Base-by-base conservation (phyloP, 2,888 invertebrate species). In the Vannuccia rotundouncinata region DNA sequence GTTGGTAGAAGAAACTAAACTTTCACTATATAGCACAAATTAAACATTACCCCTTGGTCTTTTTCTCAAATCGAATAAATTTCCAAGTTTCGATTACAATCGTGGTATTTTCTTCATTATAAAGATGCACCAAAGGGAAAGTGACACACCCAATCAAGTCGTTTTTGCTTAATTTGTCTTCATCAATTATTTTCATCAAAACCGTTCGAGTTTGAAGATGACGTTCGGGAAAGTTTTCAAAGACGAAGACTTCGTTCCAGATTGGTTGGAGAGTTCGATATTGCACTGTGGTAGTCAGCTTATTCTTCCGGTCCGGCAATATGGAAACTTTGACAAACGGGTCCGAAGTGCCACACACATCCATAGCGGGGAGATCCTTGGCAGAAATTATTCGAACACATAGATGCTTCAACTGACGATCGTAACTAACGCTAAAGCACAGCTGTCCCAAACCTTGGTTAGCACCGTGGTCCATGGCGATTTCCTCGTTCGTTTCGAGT, bases 181-280 rank as follows among this genome's bases (percentile, higher is more conserved):
- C 87, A 82, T 87, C 87, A 79, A 87, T 85, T 31, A 87, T 87
- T 83, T 87, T 86, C 80, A 87, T 82, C 82, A 87, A 86, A 77
- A 87, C 82, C 0, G 86, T 86, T 83, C 86, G 85, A 82, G 85
- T 86, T 83, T 86, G 83, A 79, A 87, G 83, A 82, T 87, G 87
- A 82, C 86, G 85, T 83, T 86, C 85, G 59, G 87, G 87, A 84
- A 87, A 89, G 60, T 87, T 94, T 87, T 88, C 87, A 84, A 87
- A 88, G 29, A 86, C 84, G 83, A 88, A 88, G 78, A 86, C 85
- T 83, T 88, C 88, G 83, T 87, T 87, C 88, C 88, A 88, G 59
- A 85, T 83, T 1, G 88, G 88, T 83, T 87, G 87, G 80, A 88
- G 84, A 82, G 87, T 87, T 82, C 84, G 84, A 83, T 86, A 85